A percentile compares a stretch with the other conserved stretches of the same genome.
Conservation (phyloP, 2,113 vertebrate genomes). For the Rhinolophus sinicus region DNA sequence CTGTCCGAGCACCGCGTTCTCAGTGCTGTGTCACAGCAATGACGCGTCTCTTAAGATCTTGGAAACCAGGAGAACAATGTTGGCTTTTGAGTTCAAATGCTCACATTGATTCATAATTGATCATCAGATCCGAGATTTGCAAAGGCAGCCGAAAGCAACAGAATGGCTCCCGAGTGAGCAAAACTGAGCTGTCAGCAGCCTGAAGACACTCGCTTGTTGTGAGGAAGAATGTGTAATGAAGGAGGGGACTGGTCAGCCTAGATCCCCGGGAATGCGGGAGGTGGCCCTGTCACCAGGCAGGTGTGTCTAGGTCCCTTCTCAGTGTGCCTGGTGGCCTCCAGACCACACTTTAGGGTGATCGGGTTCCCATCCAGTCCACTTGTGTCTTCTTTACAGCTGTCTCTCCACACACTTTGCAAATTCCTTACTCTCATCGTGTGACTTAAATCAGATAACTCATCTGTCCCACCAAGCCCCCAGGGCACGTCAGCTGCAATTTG, state of each 20-base stretch:
- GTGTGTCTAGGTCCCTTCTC: not conserved
- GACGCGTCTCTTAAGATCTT: too few species aligned
- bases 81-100: not conserved
- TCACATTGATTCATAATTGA: not conserved
- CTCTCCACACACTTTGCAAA: too few species aligned
- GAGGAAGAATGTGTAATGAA: too few species aligned
- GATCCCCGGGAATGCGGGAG: not conserved
- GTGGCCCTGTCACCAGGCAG: too few species aligned
- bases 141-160: not conserved
- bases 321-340: fast-evolving
- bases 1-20: too few species aligned
- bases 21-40: too few species aligned
- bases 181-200: not conserved
- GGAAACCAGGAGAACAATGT: not conserved
- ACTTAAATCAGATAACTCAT: too few species aligned
- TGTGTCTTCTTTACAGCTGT: too few species aligned
- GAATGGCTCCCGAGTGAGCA: not conserved
- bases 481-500: too few species aligned
- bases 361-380: too few species aligned
- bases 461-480: too few species aligned
- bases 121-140: not conserved
- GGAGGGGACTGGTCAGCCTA: not conserved
- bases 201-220: not conserved
- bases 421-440: too few species aligned
- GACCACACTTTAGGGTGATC: not conserved